phyloP scores from a whole-genome alignment of 2,113 vertebrate species.

The Ranitomeya imitator region DNA sequence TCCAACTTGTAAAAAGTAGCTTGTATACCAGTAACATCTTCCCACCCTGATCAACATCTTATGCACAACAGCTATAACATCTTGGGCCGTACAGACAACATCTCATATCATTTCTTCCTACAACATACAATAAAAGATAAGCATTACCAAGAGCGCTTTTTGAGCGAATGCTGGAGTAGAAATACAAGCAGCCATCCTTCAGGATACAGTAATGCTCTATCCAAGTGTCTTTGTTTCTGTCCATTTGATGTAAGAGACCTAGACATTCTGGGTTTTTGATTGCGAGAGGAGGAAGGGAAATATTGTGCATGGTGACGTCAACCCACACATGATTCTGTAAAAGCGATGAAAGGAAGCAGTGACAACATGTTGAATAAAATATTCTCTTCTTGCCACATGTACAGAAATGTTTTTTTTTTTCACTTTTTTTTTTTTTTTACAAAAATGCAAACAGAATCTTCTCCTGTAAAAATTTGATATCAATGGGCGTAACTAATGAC shows the following conservation, averaged over 20 bases:
- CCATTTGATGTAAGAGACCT: slow-evolving; percentile 84
- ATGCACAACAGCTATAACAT: too few species aligned
- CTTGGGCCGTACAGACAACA: too few species aligned
- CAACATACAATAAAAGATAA: neutral
- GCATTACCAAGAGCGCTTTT: slow-evolving; percentile 80
- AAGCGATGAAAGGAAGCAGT: neutral
- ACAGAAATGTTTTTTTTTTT: neutral
- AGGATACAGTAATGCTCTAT: slow-evolving; percentile 85
- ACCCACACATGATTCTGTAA: slow-evolving; percentile 88
- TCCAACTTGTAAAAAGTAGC: too few species aligned
- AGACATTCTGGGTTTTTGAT: slow-evolving; percentile 89
- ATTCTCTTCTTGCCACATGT: neutral
- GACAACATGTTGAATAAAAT: neutral
- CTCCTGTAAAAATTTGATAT: neutral
- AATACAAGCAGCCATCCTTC: slow-evolving; percentile 87
- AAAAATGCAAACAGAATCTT: neutral
- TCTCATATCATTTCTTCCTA: too few species aligned
- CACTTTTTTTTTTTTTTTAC: neutral
- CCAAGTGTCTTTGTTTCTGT: slow-evolving; percentile 78
- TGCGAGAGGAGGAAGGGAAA: slow-evolving; percentile 84
- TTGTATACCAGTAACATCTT: too few species aligned
- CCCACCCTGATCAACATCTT: too few species aligned
- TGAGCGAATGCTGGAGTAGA: slow-evolving; percentile 83
- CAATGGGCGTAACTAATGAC: too few species aligned
- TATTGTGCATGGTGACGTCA: slow-evolving; percentile 87